Evolutionary conservation across 2,113 vertebrate genomes (phyloP).

Genomic region (Pachypanchax playfairii): DNA sequence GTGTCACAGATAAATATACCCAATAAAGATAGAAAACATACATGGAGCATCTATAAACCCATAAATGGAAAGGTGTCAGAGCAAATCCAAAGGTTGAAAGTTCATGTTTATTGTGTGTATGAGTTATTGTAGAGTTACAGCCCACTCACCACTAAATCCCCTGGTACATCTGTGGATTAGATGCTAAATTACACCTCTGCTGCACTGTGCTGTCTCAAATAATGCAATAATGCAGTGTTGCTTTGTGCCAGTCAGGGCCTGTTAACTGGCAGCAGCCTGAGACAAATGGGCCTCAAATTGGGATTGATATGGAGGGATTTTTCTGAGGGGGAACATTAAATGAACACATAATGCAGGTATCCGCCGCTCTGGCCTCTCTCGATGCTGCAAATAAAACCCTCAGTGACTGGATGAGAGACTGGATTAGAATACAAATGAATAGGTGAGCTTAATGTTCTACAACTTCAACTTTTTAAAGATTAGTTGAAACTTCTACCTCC

Average conservation of each 20-base stretch:
- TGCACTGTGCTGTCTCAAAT: conserved; percentile 34
- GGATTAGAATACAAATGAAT: conserved; percentile 22
- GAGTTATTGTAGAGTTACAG: not conserved
- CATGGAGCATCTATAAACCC: conserved; percentile 41
- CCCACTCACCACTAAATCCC: conserved; percentile 45
- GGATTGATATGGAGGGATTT: conserved; percentile 61
- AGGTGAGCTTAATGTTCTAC: not conserved
- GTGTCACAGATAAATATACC: conserved; percentile 59
- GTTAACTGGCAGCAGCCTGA: conserved; percentile 51
- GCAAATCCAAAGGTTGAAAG: conserved; percentile 7
- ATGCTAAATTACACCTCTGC: conserved; percentile 31
- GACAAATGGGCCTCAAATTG: conserved; percentile 57
- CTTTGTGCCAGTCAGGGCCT: conserved; percentile 59
- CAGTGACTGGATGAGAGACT: not conserved
- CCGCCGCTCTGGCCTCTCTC: not conserved
- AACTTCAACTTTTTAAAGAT: not conserved
- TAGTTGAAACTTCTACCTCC: not conserved
- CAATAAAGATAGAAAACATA: conserved; percentile 57
- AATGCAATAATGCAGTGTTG: conserved; percentile 54
- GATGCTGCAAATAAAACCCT: conserved; percentile 35
- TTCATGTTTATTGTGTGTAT: conserved; percentile 28
- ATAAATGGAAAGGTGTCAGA: conserved; percentile 36
- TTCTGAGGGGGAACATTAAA: conserved; percentile 48
- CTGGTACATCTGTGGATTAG: conserved; percentile 45
- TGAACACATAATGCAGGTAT: conserved; percentile 59